Evolutionary conservation across 1,140 invertebrate genomes (phyloP), one percentile per base, ranked within the genome.

Genomic region (Drosophila punjabiensis): DNA sequence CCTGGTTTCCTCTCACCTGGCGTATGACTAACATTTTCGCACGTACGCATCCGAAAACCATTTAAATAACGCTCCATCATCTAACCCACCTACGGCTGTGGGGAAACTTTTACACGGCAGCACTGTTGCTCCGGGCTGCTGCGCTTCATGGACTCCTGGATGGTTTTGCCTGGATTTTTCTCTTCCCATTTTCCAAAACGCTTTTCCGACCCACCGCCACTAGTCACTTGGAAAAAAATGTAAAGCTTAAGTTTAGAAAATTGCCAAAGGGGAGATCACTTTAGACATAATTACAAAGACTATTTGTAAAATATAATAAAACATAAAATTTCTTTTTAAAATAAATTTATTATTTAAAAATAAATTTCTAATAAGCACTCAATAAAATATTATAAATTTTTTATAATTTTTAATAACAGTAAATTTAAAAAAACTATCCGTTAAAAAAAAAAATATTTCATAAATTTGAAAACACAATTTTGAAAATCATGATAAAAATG

Each of bases 41-140:
- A 85, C 81, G 81, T 88, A 88, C 81, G 78, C 85, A 85, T 85
- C 81, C 75, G 78, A 85, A 89, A 81, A 89, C 74, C 85, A 88
- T 88, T 88, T 89, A 89, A 88, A 88, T 89, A 88, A 73, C 85
- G 85, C 78, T 88, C 74, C 85, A 88, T 88, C 85, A 88, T 89
- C 81, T 58, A 56, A 66, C 60, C 61, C 43, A 41, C 55, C 62
- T 47, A 39, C 28, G 53, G 53, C 28, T 41, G 39, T 10, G 60
- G 35, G 69, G 41, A 81, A 88, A 89, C 74, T 88, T 88, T 81
- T 81, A 81, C 65, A 81, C 76, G 74, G 68, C 63, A 68, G 52
- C 55, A 24, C 47, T 66, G 20, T 65, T 61, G 37, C 71, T 70
- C 33, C 73, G 45, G 67, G 68, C 74, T 62, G 59, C 48, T 63